Evolutionary conservation across 2,797 vertebrate species (phyloP), one percentile per base, ranked within the genome.

Genomic region (Xenopus petersii): DNA sequence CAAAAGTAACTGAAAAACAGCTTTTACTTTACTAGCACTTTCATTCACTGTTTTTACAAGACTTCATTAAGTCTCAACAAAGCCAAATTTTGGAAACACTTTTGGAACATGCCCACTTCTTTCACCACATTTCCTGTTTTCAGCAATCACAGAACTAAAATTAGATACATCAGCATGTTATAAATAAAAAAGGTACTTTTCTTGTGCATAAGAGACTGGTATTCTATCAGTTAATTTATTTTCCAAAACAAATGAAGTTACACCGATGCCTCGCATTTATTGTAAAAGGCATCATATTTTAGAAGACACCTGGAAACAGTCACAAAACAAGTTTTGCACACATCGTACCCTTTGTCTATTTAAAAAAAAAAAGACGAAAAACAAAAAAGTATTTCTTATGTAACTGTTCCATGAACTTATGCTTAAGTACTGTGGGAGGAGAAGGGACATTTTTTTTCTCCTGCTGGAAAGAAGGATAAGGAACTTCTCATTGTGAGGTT

Each of bases 41-140:
- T 46, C 33, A 75, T 68, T 21, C 61, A 83, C 68, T 15, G 81
- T 42, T 81, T 84, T 85, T 13, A 26, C 81, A 82, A 6, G 36
- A 81, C 82, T 83, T 83, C 77, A 66, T 64, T 81, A 82, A 80
- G 24, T 89, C 86, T 1, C 71, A 82, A 81, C 83, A 56, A 56
- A 82, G 82, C 84, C 82, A 87, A 84, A 84, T 82, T 80, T 77
- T 92, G 90, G 90, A 91, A 92, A 92, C 88, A 87, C 84, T 86
- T 80, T 88, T 89, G 89, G 90, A 86, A 67, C 84, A 79, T 85
- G 84, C 88, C 88, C 85, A 88, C 88, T 83, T 87, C 81, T 86
- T 84, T 89, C 85, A 92, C 89, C 90, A 92, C 87, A 90, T 82
- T 92, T 92, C 91, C 90, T 92, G 91, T 93, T 92, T 91, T 91